Evolutionary conservation across 1,140 invertebrate species (phyloP).

Genomic region (Hyphantria cunea): DNA sequence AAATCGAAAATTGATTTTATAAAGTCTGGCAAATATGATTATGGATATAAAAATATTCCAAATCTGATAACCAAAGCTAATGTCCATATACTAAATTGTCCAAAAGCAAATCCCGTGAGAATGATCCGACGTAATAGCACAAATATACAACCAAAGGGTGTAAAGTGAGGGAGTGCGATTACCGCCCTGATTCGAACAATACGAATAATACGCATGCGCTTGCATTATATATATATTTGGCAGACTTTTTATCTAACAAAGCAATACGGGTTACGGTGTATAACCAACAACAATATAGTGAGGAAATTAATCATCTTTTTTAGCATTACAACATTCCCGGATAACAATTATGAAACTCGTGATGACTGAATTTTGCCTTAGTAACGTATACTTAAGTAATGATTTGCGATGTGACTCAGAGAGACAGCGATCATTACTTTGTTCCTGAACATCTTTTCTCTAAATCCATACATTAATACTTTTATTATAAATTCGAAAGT

Average conservation of each 20-base stretch:
- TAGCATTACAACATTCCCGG: slow-evolving; percentile 32
- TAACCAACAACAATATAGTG: slow-evolving; percentile 53
- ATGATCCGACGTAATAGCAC: slow-evolving; percentile 48
- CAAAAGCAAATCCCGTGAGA: slow-evolving; percentile 42
- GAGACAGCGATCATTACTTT: no score
- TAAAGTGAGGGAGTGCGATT: slow-evolving; percentile 39
- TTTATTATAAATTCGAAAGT: no score
- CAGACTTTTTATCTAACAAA: slow-evolving; percentile 46
- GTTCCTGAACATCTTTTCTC: no score
- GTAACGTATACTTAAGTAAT: no score
- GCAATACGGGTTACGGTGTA: slow-evolving; percentile 56
- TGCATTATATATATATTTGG: slow-evolving; percentile 46
- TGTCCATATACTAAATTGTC: slow-evolving; percentile 18
- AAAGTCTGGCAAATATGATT: no score
- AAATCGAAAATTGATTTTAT: no score
- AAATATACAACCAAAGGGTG: slow-evolving; percentile 36
- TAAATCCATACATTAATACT: no score
- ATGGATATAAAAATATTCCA: no score
- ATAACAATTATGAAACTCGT: no score
- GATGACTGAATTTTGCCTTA: no score
- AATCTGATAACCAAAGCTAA: slow-evolving; percentile 23
- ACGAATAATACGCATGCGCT: slow-evolving; percentile 43
- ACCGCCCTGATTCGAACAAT: slow-evolving; percentile 32
- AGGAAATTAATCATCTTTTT: slow-evolving; percentile 64
- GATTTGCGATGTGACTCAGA: no score